Conservation (phyloP, 2,113 vertebrate genomes). For the Rhinolophus sinicus region DNA sequence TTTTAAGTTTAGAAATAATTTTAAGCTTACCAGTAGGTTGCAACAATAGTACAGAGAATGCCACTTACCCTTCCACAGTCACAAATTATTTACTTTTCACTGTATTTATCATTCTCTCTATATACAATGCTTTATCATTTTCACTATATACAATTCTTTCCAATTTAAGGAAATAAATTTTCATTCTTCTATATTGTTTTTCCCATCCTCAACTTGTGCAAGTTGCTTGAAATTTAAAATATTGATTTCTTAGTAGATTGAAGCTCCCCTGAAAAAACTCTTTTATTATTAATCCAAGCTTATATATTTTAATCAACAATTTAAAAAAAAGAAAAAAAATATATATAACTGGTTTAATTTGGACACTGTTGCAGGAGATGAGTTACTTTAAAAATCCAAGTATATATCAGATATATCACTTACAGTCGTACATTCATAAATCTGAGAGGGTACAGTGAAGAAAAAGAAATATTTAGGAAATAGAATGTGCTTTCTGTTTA, state of each 20-base stretch:
- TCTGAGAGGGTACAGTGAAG: too few relatives aligned
- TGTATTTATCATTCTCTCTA: not conserved
- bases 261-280: constrained; percentile 4
- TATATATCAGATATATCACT: too few relatives aligned
- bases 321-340: not conserved
- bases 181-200: constrained; percentile 13
- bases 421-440: too few relatives aligned
- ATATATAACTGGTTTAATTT: too few relatives aligned
- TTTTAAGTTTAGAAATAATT: not conserved
- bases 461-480: constrained; percentile 1
- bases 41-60: not conserved
- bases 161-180: constrained; percentile 2
- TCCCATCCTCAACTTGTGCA: not conserved
- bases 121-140: too few relatives aligned
- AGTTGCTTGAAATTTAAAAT: constrained; percentile 29
- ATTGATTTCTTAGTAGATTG: constrained; percentile 34
- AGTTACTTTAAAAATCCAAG: too few relatives aligned
- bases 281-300: not conserved
- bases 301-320: not conserved
- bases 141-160: not conserved
- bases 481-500: not conserved
- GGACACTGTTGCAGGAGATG: too few relatives aligned
- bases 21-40: not conserved
- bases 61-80: not conserved
- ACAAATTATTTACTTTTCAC: not conserved